Evolutionary conservation across 2,888 invertebrate genomes (phyloP).

Genomic region (Aethes cnicana): DNA sequence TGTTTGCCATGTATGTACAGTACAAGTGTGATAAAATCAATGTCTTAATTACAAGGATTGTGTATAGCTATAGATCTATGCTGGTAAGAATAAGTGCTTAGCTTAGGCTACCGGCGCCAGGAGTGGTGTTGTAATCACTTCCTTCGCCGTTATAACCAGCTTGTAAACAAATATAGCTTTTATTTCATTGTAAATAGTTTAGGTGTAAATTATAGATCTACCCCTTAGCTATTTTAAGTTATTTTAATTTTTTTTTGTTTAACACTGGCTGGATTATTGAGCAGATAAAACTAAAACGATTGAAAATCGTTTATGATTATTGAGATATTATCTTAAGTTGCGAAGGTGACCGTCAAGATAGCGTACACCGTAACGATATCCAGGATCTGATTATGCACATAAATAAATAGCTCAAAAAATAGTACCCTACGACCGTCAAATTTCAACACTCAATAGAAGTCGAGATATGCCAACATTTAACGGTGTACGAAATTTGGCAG

Average conservation of each 20-base stretch:
- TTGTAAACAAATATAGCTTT: slow-evolving; percentile 58
- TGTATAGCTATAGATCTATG: slow-evolving; percentile 43
- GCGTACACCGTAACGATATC: too few relatives aligned
- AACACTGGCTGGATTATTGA: slow-evolving; percentile 53
- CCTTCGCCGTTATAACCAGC: slow-evolving; percentile 53
- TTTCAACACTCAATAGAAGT: too few relatives aligned
- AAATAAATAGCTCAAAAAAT: too few relatives aligned
- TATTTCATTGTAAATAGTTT: slow-evolving; percentile 64
- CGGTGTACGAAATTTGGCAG: too few relatives aligned
- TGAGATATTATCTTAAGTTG: slow-evolving; percentile 53
- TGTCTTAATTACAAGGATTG: slow-evolving; percentile 37
- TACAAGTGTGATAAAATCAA: slow-evolving; percentile 69
- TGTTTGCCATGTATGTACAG: slow-evolving; percentile 72
- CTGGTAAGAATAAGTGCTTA: slow-evolving; percentile 50
- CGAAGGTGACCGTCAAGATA: too few relatives aligned
- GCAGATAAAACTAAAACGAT: slow-evolving; percentile 59
- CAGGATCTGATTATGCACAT: too few relatives aligned
- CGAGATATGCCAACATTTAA: too few relatives aligned
- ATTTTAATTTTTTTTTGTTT: slow-evolving; percentile 54
- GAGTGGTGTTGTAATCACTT: slow-evolving; percentile 79
- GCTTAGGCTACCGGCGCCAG: slow-evolving; percentile 47
- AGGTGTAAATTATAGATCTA: slow-evolving; percentile 52
- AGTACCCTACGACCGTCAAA: too few relatives aligned
- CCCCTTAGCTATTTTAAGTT: slow-evolving; percentile 53
- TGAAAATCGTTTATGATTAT: slow-evolving; percentile 63